phyloP scores from a whole-genome alignment of 2,888 invertebrate species.

The Fragum whitleyi region DNA sequence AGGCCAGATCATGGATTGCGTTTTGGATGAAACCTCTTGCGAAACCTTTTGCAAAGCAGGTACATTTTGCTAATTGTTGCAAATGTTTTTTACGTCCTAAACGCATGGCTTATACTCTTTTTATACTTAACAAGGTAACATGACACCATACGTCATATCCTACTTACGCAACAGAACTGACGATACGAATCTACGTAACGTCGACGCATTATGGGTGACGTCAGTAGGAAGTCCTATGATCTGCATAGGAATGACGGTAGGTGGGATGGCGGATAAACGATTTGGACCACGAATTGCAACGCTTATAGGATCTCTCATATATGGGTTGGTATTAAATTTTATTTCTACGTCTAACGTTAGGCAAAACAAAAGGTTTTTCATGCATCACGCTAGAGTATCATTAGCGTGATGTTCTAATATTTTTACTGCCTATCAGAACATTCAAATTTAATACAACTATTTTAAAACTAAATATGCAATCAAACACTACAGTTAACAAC shows the following conservation, averaged over 20 bases:
- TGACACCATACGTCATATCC: conserved; percentile 80
- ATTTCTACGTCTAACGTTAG: neutral
- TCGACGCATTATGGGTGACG: conserved; percentile 78
- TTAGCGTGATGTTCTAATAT: neutral
- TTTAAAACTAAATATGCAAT: no score
- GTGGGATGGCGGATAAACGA: conserved; percentile 79
- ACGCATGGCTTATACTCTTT: no score
- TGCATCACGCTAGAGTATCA: neutral
- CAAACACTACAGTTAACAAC: no score
- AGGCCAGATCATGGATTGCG: no score
- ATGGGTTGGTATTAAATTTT: conserved; percentile 72
- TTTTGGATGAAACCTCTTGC: no score
- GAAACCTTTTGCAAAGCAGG: no score
- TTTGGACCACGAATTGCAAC: conserved; percentile 79
- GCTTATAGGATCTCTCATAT: conserved; percentile 76
- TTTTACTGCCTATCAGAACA: neutral
- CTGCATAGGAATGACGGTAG: conserved; percentile 81
- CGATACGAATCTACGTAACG: conserved; percentile 68
- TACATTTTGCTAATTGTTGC: no score
- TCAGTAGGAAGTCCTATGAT: conserved; percentile 77
- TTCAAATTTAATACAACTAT: neutral
- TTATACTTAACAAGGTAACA: conserved; percentile 80
- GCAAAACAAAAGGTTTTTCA: neutral
- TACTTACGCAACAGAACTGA: conserved; percentile 74
- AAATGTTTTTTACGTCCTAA: no score